Evolutionary conservation across 2,888 invertebrate genomes (phyloP).

Genomic region (Lasioglossum calceatum): DNA sequence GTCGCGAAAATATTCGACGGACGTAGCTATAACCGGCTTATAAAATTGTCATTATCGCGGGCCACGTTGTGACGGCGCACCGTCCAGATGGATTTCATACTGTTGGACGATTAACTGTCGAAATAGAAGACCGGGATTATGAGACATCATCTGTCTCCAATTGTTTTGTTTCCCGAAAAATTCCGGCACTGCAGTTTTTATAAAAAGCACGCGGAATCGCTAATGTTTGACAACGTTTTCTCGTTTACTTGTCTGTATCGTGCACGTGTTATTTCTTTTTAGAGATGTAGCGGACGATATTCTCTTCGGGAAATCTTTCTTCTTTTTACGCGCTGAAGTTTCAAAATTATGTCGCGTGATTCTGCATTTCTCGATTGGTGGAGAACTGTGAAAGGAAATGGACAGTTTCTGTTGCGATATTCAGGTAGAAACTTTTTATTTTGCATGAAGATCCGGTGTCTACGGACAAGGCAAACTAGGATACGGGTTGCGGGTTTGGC

Average conservation of each 20-base stretch:
- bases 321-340: no score
- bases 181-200: background rate
- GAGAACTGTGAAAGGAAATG: no score
- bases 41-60: slow-evolving; percentile 46
- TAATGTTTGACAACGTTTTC: background rate
- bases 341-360: no score
- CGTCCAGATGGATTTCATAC: slow-evolving; percentile 14
- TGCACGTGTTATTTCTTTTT: background rate
- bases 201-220: background rate
- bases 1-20: slow-evolving; percentile 48
- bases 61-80: slow-evolving; percentile 7
- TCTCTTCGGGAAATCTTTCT: background rate
- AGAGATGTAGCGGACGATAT: background rate
- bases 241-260: background rate
- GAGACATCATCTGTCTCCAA: background rate
- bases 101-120: background rate
- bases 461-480: no score
- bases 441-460: no score
- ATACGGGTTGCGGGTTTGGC: no score
- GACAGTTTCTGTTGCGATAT: no score
- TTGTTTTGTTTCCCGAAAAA: background rate
- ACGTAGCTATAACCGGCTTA: slow-evolving; percentile 38
- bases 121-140: background rate
- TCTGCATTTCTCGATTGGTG: no score
- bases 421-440: no score